These are phyloP conservation scores for Euura lappo DNA, from an alignment of 1,140 invertebrate species.

Conservation along the genomic window DNA sequence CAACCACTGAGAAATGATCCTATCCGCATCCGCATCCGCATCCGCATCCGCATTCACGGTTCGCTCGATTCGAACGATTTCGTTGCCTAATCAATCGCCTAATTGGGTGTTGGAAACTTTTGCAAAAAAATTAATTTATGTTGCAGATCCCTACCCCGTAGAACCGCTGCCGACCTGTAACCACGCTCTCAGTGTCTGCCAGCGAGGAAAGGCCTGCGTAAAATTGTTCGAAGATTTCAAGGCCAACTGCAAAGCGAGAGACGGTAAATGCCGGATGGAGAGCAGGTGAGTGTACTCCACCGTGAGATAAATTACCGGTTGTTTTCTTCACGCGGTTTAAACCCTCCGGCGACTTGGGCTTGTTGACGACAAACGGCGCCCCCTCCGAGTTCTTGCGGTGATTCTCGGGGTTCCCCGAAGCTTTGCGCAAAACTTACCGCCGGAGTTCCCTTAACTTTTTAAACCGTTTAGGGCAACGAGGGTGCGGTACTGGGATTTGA, in stretches of 20 bases:
- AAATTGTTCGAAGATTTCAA: constrained; percentile 85
- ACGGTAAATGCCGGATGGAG: constrained; percentile 86
- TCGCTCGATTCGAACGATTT: too few species aligned
- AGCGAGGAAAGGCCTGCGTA: constrained; percentile 76
- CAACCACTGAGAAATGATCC: not conserved
- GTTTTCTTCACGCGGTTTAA: constrained; percentile 13
- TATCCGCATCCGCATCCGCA: not conserved
- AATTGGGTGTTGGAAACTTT: not conserved
- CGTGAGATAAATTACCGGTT: too few species aligned
- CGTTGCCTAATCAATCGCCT: not conserved
- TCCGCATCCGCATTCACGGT: too few species aligned
- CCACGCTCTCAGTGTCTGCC: constrained; percentile 83
- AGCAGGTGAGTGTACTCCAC: constrained; percentile 70
- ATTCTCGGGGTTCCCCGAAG: too few species aligned
- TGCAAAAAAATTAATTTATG: constrained; percentile 65
- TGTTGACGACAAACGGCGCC: too few species aligned
- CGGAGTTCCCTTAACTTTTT: too few species aligned
- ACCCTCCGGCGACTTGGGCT: not conserved
- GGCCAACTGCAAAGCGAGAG: constrained; percentile 79
- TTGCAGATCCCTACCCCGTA: constrained; percentile 77
- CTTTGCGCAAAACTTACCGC: too few species aligned
- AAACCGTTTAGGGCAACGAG: too few species aligned
- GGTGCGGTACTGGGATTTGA: too few species aligned
- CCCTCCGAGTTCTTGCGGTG: too few species aligned
- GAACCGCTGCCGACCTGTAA: constrained; percentile 87